A percentile compares a stretch with the other conserved stretches of the same genome.
These are phyloP conservation scores for Astropecten irregularis DNA, from an alignment of 53 echinoderm and acorn worm genomes.

Conservation along the genomic window DNA sequence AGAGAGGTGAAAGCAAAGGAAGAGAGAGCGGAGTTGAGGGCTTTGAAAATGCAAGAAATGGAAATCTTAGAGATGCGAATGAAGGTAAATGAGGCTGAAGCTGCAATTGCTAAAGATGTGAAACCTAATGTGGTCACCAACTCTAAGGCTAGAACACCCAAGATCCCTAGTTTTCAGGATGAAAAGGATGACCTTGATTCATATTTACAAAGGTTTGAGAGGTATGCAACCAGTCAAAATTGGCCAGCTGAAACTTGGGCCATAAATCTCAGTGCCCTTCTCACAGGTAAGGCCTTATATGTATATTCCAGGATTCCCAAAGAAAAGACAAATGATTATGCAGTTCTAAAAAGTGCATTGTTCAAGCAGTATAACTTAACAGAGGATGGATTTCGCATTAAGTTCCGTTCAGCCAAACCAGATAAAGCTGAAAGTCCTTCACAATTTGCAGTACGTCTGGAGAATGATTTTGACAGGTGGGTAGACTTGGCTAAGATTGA, in stretches of 20 bases:
- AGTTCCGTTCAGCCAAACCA: conserved; percentile 29
- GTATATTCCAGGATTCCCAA: neutral
- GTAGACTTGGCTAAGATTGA: conserved; percentile 1
- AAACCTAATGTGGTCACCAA: neutral
- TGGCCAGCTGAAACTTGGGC: conserved; percentile 59
- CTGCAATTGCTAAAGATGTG: neutral
- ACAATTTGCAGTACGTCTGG: conserved; percentile 35
- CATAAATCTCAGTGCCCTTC: conserved; percentile 50
- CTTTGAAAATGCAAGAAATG: neutral
- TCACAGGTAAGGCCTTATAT: conserved; percentile 45
- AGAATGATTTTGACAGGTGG: conserved; percentile 50
- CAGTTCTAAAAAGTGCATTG: conserved; percentile 12
- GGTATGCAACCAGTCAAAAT: conserved; percentile 46
- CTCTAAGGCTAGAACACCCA: neutral
- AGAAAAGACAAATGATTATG: neutral
- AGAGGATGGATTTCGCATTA: conserved; percentile 40
- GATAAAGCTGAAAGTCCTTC: conserved; percentile 11
- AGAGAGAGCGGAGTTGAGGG: neutral
- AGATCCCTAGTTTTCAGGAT: conserved; percentile 62
- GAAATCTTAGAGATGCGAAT: conserved; percentile 9
- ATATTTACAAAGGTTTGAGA: conserved; percentile 60
- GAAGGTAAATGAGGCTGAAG: neutral
- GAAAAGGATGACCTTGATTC: conserved; percentile 63
- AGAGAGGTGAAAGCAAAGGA: conserved; percentile 12
- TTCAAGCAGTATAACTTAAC: conserved; percentile 17